phyloP scores from a whole-genome alignment of 2,113 vertebrate species.

The Tiliqua scincoides region DNA sequence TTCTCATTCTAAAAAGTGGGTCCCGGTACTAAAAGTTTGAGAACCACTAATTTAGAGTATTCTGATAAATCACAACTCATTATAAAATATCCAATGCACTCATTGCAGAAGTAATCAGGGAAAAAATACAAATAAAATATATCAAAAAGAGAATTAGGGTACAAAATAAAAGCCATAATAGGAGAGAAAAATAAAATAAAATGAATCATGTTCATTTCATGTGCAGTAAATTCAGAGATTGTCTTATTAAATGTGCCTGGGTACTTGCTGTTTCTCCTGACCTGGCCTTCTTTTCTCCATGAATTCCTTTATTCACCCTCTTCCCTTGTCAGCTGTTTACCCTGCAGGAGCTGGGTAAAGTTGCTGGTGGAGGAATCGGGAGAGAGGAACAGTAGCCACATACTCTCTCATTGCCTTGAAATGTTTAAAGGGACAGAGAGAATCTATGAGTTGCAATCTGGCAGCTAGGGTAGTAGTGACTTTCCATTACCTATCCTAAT shows the following conservation, averaged over 20 bases:
- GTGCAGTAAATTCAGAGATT: neutral
- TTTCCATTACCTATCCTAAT: slow-evolving; percentile 5
- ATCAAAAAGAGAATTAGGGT: neutral
- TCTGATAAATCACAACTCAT: too few relatives aligned
- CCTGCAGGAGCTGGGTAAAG: neutral
- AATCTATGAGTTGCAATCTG: neutral
- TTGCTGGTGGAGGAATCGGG: neutral
- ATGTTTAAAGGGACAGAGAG: neutral
- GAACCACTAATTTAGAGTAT: too few relatives aligned
- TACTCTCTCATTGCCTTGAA: neutral
- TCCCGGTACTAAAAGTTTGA: too few relatives aligned
- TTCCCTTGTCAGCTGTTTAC: neutral
- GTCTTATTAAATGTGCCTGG: neutral
- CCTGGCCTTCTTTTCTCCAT: neutral
- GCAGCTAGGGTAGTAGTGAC: neutral
- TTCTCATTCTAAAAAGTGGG: too few relatives aligned
- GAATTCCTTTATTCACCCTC: neutral
- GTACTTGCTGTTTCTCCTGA: too few relatives aligned
- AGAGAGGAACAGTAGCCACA: neutral
- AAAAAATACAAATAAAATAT: too few relatives aligned
- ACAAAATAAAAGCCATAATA: neutral
- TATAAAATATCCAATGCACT: neutral
- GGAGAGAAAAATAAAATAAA: neutral
- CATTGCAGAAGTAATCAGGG: neutral
- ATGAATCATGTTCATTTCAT: neutral